Base-by-base conservation (phyloP, 2,797 vertebrate species). In the Vespertilio murinus region DNA sequence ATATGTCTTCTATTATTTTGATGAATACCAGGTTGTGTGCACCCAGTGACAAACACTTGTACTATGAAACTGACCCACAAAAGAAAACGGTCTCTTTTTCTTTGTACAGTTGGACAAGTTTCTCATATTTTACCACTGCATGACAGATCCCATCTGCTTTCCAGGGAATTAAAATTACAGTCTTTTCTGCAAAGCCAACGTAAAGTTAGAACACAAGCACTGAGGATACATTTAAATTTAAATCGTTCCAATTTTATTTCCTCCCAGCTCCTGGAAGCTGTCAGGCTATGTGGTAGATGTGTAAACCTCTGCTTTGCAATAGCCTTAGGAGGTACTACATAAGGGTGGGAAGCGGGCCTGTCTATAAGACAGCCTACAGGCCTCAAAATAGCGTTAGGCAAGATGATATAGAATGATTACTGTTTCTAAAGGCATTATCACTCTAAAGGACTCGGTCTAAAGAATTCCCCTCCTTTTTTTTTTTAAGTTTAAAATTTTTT, bases 71-170 rank as follows among this genome's bases (percentile, higher is more conserved):
- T 81, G 87, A 84, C 30, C 47, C 28, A 59, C 5, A 22, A 87
- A 56, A 73, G 91, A 82, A 95, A 87, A 12, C 25, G 33, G 69
- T 45, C 90, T 40, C 49, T 92, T 91, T 90, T 93, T 92, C 20
- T 65, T 23, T 65, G 33, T 85, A 84, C 22, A 93, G 81, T 81
- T 86, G 70, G 80, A 95, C 35, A 77, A 13, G 28, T 81, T 91
- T 83, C 73, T 69, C 61, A 2, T 94, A 93, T 95, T 91, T 95
- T 88, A 70, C 14, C 23, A 40, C 5, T 8, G 5, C 8, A 16
- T 8, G 92, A 87, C 38, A 87, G 91, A 84, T 47, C 33, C 87
- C 69, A 93, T 92, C 87, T 97, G 87, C 22, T 92, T 93, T 87
- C 30, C 64, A 64, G 64, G 38, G 69, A 91, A 91, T 92, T 73